Conservation (phyloP, 2,113 vertebrate genomes). For the Petroica traversi region DNA sequence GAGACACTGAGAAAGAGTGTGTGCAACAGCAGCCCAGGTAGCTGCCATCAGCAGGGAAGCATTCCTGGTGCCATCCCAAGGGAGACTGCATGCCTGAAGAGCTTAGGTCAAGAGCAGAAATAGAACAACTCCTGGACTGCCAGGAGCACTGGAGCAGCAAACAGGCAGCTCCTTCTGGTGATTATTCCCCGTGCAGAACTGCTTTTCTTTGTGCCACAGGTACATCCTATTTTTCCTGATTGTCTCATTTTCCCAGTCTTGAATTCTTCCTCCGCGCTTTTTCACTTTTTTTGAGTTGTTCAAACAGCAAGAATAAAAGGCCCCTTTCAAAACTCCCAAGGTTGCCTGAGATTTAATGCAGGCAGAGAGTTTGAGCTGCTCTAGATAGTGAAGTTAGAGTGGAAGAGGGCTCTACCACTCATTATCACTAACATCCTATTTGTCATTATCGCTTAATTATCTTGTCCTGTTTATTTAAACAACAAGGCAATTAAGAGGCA, state of each 20-base stretch:
- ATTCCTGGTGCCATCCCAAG: not conserved
- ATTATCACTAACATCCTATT: conserved; percentile 35
- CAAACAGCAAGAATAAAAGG: not conserved
- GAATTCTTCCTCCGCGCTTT: not conserved
- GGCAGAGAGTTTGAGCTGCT: not conserved
- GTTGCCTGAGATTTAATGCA: not conserved
- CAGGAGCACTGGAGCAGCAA: not conserved
- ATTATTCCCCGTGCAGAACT: not conserved
- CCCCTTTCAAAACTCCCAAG: not conserved
- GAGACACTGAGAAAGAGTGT: rapidly evolving
- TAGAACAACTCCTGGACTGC: not conserved
- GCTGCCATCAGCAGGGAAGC: not conserved
- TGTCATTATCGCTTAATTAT: conserved; percentile 70
- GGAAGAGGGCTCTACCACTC: not conserved
- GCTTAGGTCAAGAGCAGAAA: not conserved
- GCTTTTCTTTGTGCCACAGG: not conserved
- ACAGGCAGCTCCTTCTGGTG: not conserved
- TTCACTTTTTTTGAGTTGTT: not conserved
- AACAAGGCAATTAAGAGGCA: conserved; percentile 67
- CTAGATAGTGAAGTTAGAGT: not conserved
- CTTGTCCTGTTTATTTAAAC: conserved; percentile 68
- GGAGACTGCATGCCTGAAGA: not conserved
- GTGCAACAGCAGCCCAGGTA: not conserved
- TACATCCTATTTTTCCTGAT: not conserved
- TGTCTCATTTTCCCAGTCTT: not conserved